phyloP scores from a whole-genome alignment of 2,888 invertebrate species.

The Agrilus biguttatus region DNA sequence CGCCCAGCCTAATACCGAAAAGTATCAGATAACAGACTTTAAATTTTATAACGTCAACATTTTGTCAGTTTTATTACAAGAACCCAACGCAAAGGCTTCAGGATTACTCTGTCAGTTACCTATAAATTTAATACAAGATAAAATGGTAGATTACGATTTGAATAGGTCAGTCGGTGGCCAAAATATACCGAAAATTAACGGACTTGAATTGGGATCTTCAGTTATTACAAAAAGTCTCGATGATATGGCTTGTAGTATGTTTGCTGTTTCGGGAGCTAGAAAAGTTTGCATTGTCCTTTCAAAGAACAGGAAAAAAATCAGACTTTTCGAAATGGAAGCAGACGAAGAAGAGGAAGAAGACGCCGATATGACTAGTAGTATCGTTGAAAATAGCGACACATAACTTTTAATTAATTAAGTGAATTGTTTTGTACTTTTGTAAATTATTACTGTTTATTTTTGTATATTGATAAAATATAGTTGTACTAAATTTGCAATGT shows the following conservation, averaged over 20 bases:
- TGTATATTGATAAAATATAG: too few species aligned
- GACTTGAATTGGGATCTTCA: constrained; percentile 35
- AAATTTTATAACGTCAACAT: constrained; percentile 63
- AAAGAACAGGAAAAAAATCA: constrained; percentile 62
- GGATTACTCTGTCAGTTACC: constrained; percentile 21
- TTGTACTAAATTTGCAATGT: too few species aligned
- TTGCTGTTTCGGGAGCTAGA: constrained; percentile 74
- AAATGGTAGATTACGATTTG: constrained; percentile 14
- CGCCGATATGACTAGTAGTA: constrained; percentile 29
- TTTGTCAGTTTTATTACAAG: constrained; percentile 55
- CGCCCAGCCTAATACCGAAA: constrained; percentile 29
- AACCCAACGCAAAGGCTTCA: constrained; percentile 26
- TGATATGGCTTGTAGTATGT: constrained; percentile 47
- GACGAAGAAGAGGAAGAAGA: constrained; percentile 85
- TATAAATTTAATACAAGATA: constrained; percentile 21
- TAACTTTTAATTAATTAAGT: too few species aligned
- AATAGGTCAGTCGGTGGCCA: constrained; percentile 13
- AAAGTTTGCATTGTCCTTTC: constrained; percentile 77
- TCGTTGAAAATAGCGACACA: constrained; percentile 16
- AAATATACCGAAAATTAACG: constrained; percentile 36
- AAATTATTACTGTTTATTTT: too few species aligned
- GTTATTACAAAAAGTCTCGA: constrained; percentile 46
- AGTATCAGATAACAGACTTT: constrained; percentile 46
- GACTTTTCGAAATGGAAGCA: constrained; percentile 84
- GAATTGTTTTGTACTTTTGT: too few species aligned